A percentile compares a stretch with the other conserved stretches of the same genome.
Evolutionary conservation across 2,888 invertebrate genomes (phyloP).

Genomic region (Noctua pronuba): DNA sequence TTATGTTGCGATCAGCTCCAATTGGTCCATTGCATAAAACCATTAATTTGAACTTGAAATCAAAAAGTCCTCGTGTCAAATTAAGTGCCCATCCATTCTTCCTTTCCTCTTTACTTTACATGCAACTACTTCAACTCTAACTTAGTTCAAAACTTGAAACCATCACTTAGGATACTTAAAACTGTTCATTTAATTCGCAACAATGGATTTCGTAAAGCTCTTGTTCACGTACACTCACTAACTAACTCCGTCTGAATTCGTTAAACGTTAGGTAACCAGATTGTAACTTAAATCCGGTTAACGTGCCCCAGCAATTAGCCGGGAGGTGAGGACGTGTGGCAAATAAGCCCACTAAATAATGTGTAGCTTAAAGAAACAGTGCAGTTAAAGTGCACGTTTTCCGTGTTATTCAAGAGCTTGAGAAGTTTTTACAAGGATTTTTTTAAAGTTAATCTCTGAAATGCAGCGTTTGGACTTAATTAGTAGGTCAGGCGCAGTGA

Average conservation of each 20-base stretch:
- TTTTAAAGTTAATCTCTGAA: constrained; percentile 6
- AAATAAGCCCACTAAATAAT: constrained; percentile 72
- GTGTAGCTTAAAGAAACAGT: constrained; percentile 52
- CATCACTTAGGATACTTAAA: constrained; percentile 55
- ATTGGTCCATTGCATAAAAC: background rate
- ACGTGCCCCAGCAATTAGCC: constrained; percentile 82
- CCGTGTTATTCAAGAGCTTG: constrained; percentile 20
- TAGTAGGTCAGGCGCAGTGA: background rate
- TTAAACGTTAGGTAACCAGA: constrained; percentile 86
- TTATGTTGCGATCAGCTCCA: background rate
- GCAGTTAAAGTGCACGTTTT: constrained; percentile 14
- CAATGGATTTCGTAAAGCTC: constrained; percentile 68
- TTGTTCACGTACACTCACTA: constrained; percentile 77
- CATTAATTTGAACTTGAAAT: background rate
- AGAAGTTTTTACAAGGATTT: constrained; percentile 31
- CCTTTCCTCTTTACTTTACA: constrained; percentile 14
- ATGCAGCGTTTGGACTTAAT: constrained; percentile 5
- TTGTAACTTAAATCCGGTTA: constrained; percentile 87
- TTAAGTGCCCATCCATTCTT: background rate
- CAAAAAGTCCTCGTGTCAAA: background rate
- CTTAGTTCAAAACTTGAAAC: constrained; percentile 25
- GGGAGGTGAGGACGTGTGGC: constrained; percentile 81
- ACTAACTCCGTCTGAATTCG: constrained; percentile 84
- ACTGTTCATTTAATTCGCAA: constrained; percentile 64
- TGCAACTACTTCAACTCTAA: background rate